Conservation (phyloP, 2,113 vertebrate genomes). For the Cervus canadensis region DNA sequence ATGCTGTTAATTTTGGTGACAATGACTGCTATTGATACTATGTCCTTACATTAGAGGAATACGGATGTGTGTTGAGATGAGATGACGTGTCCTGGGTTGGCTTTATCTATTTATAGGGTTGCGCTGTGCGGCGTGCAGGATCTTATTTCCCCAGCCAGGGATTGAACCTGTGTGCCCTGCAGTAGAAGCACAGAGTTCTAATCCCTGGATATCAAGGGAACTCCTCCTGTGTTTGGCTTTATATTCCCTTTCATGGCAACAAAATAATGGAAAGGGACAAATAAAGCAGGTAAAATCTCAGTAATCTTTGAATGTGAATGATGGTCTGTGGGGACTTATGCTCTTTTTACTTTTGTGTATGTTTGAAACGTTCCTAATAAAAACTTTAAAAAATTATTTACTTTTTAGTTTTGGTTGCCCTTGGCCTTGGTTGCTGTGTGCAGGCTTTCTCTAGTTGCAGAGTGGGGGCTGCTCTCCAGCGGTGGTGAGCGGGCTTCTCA, state of each 20-base stretch:
- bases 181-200: background rate
- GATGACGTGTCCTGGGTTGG: background rate
- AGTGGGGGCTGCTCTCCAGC: background rate
- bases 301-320: background rate
- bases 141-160: background rate
- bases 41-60: background rate
- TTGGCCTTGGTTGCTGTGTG: background rate
- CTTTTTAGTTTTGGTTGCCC: background rate
- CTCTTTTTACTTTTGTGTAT: background rate
- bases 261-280: background rate
- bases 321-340: background rate
- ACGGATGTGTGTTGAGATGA: background rate
- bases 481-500: background rate
- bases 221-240: background rate
- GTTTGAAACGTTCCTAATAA: background rate
- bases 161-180: background rate
- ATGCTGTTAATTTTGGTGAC: no score
- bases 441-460: background rate
- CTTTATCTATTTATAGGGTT: background rate
- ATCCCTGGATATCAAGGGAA: background rate
- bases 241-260: background rate
- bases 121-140: fast-evolving
- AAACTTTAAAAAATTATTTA: background rate
- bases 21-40: fast-evolving
- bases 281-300: background rate